Evolutionary conservation across 2,888 invertebrate genomes (phyloP).

Genomic region (Gymnoscelis rufifasciata): DNA sequence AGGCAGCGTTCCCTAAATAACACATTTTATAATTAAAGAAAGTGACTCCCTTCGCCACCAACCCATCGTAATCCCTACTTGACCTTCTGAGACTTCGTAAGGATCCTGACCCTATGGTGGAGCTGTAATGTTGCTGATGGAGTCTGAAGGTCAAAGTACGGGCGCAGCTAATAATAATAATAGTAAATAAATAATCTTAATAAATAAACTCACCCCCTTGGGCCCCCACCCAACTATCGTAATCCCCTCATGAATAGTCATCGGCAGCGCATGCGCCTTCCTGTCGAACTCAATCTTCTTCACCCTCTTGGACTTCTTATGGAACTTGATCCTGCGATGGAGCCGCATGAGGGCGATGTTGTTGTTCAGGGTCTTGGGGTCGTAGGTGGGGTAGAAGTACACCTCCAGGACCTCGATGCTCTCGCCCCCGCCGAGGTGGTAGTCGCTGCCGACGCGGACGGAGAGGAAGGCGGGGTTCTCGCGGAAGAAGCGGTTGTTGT

Average conservation of each 20-base stretch:
- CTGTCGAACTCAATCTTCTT: conserved; percentile 56
- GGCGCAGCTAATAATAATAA: no score
- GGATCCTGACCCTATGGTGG: no score
- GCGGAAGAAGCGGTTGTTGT: conserved; percentile 63
- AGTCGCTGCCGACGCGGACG: conserved; percentile 56
- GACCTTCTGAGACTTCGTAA: no score
- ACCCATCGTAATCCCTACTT: no score
- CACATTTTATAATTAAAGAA: no score
- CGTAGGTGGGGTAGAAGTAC: conserved; percentile 58
- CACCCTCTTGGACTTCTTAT: conserved; percentile 33
- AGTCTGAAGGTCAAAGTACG: no score
- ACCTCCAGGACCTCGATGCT: conserved; percentile 49
- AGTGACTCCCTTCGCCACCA: no score
- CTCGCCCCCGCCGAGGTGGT: conserved; percentile 51
- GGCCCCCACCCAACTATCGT: conserved; percentile 64
- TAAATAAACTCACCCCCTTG: conserved; percentile 41
- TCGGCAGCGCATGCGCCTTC: conserved; percentile 32
- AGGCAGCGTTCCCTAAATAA: no score
- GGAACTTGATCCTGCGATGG: conserved; percentile 36
- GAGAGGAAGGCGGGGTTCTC: conserved; percentile 64
- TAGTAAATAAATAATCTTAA: no score
- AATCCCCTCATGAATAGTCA: conserved; percentile 40
- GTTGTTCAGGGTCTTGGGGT: conserved; percentile 49
- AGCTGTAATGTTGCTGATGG: no score
- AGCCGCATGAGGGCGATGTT: conserved; percentile 58